phyloP scores from a whole-genome alignment of 2,113 vertebrate species.

The Vulpes vulpes region DNA sequence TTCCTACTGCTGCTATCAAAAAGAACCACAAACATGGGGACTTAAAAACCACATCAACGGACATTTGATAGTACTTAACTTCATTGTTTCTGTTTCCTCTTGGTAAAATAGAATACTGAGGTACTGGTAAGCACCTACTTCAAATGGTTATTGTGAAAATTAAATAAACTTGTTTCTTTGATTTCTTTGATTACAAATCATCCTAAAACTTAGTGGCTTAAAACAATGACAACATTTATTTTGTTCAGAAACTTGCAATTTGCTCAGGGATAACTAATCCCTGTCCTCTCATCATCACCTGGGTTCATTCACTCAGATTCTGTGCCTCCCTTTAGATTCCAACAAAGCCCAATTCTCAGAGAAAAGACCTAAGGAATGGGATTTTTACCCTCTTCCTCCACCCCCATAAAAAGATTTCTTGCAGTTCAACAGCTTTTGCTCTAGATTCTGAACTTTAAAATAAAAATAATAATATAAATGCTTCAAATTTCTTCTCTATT shows the following conservation, averaged over 20 bases:
- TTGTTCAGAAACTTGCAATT: not conserved
- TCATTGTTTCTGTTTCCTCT: not conserved
- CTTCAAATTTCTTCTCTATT: not conserved
- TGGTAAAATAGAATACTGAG: not conserved
- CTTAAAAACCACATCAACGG: not conserved
- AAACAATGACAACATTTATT: not conserved
- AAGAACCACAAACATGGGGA: not conserved
- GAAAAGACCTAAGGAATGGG: not conserved
- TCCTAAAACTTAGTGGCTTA: not conserved
- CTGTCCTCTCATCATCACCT: no score
- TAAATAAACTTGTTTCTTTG: not conserved
- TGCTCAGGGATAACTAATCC: not conserved
- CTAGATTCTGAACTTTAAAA: not conserved
- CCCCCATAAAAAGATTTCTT: not conserved
- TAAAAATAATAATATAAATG: not conserved
- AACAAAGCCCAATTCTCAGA: not conserved
- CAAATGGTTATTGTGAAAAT: not conserved
- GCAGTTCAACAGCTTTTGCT: not conserved
- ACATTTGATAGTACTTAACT: not conserved
- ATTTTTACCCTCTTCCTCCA: not conserved
- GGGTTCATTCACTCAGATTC: not conserved
- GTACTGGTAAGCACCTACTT: not conserved
- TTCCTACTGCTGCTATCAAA: not conserved
- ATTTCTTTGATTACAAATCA: not conserved
- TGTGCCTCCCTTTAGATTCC: not conserved